Evolutionary conservation across 2,797 vertebrate genomes (phyloP), one percentile per base, ranked within the genome.

Genomic region (Lutjanus campechanus): DNA sequence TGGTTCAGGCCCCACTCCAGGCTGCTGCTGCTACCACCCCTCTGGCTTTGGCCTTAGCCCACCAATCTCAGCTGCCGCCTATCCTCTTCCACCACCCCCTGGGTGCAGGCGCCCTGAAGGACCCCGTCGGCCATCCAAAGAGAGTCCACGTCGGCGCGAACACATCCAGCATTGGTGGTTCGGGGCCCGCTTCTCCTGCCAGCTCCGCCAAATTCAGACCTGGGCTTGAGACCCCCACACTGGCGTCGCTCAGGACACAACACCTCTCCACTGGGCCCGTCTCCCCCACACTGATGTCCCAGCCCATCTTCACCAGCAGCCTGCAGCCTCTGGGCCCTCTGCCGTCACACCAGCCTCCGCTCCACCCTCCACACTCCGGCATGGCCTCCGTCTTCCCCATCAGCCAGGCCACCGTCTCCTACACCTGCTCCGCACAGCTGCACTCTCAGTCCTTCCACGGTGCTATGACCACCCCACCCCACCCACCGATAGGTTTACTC

Each of bases 1-100:
- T 99, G 69, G 96, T 99, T 81, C 98, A 98, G 92, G 98, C 97
- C 0, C 98, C 98, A 0, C 94, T 99, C 64, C 98, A 99, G 93
- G 97, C 98, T 0, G 98, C 98, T 0, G 97, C 98, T 0, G 97
- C 98, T 81, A 99, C 98, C 86, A 98, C 98, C 0, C 98, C 98
- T 0, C 96, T 99, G 40, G 98, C 97, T 55, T 97, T 99, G 40
- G 97, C 98, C 8, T 95, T 99, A 59, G 97, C 98, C 16, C 98
- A 98, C 87, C 97, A 98, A 86, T 95, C 98, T 0, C 96, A 97
- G 71, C 93, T 99, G 71, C 97, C 97, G 0, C 94, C 97, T 0
- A 95, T 97, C 76, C 96, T 98, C 76, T 98, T 98, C 92, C 97
- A 97, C n/a, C 97, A 97, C 0, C 96, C 97, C 0, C 89, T 96